phyloP scores from a whole-genome alignment of 2,888 invertebrate species.

The Oscheius onirici region DNA sequence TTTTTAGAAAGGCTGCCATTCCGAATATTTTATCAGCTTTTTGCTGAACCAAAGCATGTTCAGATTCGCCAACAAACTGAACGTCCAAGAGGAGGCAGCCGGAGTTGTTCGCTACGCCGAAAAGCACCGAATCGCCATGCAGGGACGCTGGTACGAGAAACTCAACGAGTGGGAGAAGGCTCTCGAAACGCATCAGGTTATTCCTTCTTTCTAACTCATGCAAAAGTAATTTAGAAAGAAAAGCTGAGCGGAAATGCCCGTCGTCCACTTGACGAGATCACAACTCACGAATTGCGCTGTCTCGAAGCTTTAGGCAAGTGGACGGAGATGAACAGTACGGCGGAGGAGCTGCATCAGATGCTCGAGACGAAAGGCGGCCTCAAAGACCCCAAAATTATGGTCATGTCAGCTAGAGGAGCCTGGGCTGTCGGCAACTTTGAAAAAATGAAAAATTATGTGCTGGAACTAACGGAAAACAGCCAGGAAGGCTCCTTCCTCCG shows the following conservation, averaged over 20 bases:
- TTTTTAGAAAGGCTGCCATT: too few species aligned
- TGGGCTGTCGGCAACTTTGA: conserved; percentile 96
- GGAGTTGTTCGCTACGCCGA: conserved; percentile 85
- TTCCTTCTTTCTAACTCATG: not conserved
- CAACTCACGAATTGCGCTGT: conserved; percentile 90
- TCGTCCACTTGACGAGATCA: conserved; percentile 62
- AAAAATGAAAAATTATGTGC: conserved; percentile 88
- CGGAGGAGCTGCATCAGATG: conserved; percentile 13
- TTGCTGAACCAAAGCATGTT: conserved; percentile 75
- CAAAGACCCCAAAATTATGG: conserved; percentile 79
- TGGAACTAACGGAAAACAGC: conserved; percentile 83
- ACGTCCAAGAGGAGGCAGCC: conserved; percentile 96
- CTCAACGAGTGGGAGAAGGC: conserved; percentile 98
- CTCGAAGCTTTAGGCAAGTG: conserved; percentile 97
- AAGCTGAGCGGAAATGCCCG: not conserved
- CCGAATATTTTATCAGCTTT: too few species aligned
- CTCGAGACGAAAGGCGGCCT: not conserved
- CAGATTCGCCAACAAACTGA: conserved; percentile 93
- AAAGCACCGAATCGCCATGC: conserved; percentile 60
- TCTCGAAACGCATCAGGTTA: conserved; percentile 81
- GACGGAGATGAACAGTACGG: conserved; percentile 72
- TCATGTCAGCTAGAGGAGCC: conserved; percentile 88
- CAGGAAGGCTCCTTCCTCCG: conserved; percentile 95
- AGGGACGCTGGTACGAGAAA: conserved; percentile 98
- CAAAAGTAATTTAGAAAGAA: conserved; percentile 1